Conservation (phyloP, 2,888 invertebrate species). For the Metellina segmentata region DNA sequence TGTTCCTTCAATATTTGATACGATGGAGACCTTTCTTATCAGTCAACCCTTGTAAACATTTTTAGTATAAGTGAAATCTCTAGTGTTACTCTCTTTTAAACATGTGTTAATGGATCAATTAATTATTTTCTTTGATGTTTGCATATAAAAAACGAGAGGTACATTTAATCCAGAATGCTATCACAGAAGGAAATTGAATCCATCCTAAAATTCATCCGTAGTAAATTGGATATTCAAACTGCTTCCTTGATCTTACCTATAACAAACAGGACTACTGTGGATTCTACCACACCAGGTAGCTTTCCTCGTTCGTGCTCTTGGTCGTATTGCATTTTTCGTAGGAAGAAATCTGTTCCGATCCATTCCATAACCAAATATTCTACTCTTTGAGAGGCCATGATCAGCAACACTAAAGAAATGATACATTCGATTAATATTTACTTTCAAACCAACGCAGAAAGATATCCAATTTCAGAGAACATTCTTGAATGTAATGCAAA, state of each 20-base stretch:
- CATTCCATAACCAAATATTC: constrained; percentile 79
- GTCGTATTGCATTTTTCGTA: constrained; percentile 84
- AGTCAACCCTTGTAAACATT: too few relatives aligned
- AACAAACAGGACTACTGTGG: constrained; percentile 91
- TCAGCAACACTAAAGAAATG: constrained; percentile 81
- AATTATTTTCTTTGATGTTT: too few relatives aligned
- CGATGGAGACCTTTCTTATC: too few relatives aligned
- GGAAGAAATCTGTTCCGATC: constrained; percentile 84
- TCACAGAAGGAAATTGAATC: too few relatives aligned
- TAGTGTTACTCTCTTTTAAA: too few relatives aligned
- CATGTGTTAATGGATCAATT: too few relatives aligned
- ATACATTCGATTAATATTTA: background rate
- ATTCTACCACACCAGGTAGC: constrained; percentile 91
- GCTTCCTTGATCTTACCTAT: constrained; percentile 82
- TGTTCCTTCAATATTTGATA: too few relatives aligned
- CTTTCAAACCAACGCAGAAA: background rate
- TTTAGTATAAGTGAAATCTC: too few relatives aligned
- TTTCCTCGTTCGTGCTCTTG: constrained; percentile 90
- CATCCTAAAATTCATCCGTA: too few relatives aligned
- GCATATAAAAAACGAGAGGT: too few relatives aligned
- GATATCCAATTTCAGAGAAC: background rate
- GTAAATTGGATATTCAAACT: too few relatives aligned
- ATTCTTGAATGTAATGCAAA: background rate
- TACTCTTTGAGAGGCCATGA: constrained; percentile 82
- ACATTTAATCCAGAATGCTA: too few relatives aligned